These are phyloP conservation scores for Gryon sp. DNA, from an alignment of 1,140 invertebrate genomes.

Conservation along the genomic window DNA sequence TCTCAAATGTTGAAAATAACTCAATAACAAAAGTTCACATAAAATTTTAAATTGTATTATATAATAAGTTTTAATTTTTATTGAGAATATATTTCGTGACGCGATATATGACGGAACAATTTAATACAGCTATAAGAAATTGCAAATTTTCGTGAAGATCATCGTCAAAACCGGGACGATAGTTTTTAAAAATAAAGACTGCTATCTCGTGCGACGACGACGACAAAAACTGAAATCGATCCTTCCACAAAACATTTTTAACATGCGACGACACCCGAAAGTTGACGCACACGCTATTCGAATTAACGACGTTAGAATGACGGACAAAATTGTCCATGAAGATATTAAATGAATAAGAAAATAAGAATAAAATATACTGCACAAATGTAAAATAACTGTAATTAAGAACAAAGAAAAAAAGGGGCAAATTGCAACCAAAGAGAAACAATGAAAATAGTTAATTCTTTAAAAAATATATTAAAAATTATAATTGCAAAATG, in stretches of 20 bases:
- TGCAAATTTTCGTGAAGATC: slow-evolving; percentile 51
- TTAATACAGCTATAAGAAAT: slow-evolving; percentile 42
- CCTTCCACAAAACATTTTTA: slow-evolving; percentile 38
- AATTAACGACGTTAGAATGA: neutral
- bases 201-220: slow-evolving; percentile 13
- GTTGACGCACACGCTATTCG: neutral
- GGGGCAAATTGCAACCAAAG: too few relatives aligned
- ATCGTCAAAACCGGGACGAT: slow-evolving; percentile 49
- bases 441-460: too few relatives aligned
- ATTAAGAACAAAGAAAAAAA: too few relatives aligned
- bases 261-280: slow-evolving; percentile 6
- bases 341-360: too few relatives aligned
- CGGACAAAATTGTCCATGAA: slow-evolving; percentile 4
- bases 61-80: neutral
- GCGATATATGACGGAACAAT: slow-evolving; percentile 35
- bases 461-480: too few relatives aligned
- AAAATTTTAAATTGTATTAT: too few relatives aligned
- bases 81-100: slow-evolving; percentile 17
- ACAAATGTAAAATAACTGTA: too few relatives aligned
- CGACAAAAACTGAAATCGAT: slow-evolving; percentile 47
- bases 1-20: too few relatives aligned
- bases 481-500: too few relatives aligned
- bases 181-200: slow-evolving; percentile 59
- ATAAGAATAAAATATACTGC: too few relatives aligned
- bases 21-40: too few relatives aligned